These are phyloP conservation scores for Salvator merianae DNA, from an alignment of 2,113 vertebrate genomes.

Conservation along the genomic window DNA sequence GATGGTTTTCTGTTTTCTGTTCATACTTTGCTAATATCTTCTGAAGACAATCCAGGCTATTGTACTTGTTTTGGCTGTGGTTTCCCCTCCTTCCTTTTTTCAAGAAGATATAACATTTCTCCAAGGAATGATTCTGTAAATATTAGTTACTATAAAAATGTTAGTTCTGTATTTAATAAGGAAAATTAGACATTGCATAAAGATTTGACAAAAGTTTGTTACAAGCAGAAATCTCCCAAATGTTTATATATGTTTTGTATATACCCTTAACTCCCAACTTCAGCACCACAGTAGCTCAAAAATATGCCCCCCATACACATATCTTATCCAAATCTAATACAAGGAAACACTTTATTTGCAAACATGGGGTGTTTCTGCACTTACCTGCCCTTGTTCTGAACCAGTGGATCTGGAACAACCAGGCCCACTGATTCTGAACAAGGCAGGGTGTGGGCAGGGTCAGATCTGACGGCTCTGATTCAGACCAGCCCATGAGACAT, in stretches of 20 bases:
- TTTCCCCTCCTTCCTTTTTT: neutral
- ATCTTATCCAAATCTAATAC: neutral
- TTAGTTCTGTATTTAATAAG: slow-evolving; percentile 14
- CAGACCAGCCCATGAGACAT: too few relatives aligned
- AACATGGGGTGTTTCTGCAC: too few relatives aligned
- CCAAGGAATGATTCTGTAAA: neutral
- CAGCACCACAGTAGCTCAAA: neutral
- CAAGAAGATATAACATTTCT: neutral
- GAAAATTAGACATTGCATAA: neutral
- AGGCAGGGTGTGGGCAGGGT: too few relatives aligned
- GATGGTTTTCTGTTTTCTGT: neutral
- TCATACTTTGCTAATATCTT: neutral
- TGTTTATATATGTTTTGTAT: too few relatives aligned
- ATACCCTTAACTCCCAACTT: neutral
- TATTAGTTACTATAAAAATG: neutral
- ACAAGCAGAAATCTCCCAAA: neutral
- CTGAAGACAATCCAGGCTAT: neutral
- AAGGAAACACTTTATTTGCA: neutral
- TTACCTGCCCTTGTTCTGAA: too few relatives aligned
- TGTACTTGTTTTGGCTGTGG: rapidly evolving
- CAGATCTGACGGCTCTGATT: too few relatives aligned
- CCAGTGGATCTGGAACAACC: too few relatives aligned
- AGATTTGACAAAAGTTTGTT: neutral
- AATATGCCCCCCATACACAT: neutral
- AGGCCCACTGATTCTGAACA: too few relatives aligned